These are phyloP conservation scores for Diuraphis noxia DNA, from an alignment of 1,140 invertebrate species.

Conservation along the genomic window DNA sequence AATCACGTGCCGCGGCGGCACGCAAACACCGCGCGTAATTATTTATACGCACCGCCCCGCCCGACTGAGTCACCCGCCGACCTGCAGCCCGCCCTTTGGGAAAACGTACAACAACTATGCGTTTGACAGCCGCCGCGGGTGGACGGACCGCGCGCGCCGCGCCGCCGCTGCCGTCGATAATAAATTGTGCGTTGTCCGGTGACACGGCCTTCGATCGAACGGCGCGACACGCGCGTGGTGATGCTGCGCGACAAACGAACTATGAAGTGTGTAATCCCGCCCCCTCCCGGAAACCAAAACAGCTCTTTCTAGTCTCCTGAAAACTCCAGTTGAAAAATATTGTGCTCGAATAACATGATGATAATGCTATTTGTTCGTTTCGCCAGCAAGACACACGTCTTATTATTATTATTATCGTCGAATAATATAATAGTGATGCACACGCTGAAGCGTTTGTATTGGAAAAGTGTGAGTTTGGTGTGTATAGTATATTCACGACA, in stretches of 20 bases:
- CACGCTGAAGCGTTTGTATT: too few relatives aligned
- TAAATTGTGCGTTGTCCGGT: not conserved
- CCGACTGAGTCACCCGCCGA: not conserved
- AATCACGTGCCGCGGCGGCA: not conserved
- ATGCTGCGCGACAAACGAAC: too few relatives aligned
- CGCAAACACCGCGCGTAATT: not conserved
- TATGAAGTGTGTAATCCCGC: not conserved
- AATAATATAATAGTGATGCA: too few relatives aligned
- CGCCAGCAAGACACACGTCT: too few relatives aligned
- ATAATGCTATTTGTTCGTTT: too few relatives aligned
- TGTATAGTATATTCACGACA: too few relatives aligned
- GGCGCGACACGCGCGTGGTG: not conserved
- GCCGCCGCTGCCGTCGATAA: not conserved
- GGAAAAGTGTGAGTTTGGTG: too few relatives aligned
- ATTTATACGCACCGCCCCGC: not conserved
- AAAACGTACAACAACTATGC: not conserved
- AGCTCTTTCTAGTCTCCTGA: too few relatives aligned
- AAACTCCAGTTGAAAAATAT: too few relatives aligned
- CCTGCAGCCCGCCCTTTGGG: not conserved
- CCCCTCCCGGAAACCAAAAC: not conserved
- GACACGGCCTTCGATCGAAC: not conserved
- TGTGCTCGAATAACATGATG: too few relatives aligned
- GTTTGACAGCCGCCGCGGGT: not conserved
- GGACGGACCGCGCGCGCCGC: not conserved
- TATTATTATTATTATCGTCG: too few relatives aligned